phyloP scores from a whole-genome alignment of 1,140 invertebrate genomes.

The Caenorhabditis briggsae region DNA sequence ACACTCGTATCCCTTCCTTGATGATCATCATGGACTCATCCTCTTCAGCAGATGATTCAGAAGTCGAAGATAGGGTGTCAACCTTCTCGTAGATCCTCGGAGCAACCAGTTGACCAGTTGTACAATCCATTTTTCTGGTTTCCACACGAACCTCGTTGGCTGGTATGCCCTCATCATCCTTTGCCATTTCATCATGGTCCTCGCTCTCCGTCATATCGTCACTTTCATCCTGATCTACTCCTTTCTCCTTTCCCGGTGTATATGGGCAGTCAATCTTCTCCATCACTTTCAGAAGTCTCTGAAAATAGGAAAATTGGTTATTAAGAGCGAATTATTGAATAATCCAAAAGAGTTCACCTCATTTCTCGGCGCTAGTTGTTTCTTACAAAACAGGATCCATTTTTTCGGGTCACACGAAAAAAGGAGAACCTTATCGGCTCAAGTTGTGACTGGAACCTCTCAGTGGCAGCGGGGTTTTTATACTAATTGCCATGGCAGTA shows the following conservation, averaged over 20 bases:
- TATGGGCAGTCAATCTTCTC: constrained; percentile 3
- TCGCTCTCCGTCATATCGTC: constrained; percentile 24
- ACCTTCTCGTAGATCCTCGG: background rate
- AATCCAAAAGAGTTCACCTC: no score
- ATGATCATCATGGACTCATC: background rate
- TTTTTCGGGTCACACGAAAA: no score
- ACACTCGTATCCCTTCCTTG: constrained; percentile 3
- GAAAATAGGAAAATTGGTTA: background rate
- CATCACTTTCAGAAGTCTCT: background rate
- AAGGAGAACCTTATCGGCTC: no score
- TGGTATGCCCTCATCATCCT: constrained; percentile 38
- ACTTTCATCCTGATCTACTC: constrained; percentile 4
- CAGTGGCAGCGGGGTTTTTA: no score
- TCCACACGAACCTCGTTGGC: constrained; percentile 1
- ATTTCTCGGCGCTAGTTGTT: no score
- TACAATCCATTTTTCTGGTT: constrained; percentile 44
- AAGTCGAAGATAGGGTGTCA: background rate
- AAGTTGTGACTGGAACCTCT: no score
- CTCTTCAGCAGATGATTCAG: constrained; percentile 22
- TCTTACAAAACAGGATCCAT: no score
- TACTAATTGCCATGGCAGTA: no score
- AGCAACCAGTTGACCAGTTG: constrained; percentile 9
- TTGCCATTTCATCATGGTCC: constrained; percentile 38
- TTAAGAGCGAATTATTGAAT: no score
- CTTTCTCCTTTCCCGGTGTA: background rate